A percentile compares a stretch with the other conserved stretches of the same genome.
Conservation (phyloP, 2,113 vertebrate species). For the Pyrgilauda ruficollis region DNA sequence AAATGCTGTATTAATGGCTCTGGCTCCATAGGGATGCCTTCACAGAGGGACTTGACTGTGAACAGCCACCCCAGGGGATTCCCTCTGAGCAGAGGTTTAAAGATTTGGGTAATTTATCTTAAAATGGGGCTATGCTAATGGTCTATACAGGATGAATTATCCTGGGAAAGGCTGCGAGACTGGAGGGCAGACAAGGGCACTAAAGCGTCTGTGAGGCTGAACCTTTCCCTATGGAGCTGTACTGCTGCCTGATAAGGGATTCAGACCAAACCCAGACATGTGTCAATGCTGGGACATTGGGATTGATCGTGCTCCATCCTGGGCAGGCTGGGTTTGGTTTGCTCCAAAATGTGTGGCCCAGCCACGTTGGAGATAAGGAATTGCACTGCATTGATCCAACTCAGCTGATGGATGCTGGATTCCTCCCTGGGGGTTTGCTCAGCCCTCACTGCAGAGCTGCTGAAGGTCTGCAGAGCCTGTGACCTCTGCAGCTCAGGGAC, state of each 20-base stretch:
- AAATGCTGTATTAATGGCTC: background rate
- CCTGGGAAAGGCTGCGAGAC: fast-evolving
- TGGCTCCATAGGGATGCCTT: background rate
- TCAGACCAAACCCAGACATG: background rate
- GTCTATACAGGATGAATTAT: background rate
- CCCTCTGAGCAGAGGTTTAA: background rate
- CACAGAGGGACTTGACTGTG: background rate
- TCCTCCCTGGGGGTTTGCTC: background rate
- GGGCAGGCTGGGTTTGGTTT: background rate
- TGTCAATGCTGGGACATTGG: background rate
- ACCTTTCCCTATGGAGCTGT: background rate
- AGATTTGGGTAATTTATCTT: background rate
- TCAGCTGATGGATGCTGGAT: background rate
- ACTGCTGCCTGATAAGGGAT: background rate
- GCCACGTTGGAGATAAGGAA: background rate
- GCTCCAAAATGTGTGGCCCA: background rate
- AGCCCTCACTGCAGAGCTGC: background rate
- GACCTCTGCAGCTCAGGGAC: background rate
- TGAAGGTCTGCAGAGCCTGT: background rate
- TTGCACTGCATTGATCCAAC: background rate
- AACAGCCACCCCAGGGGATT: background rate
- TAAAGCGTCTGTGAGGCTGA: background rate
- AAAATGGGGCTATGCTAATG: background rate
- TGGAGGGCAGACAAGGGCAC: background rate
- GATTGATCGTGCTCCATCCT: background rate